Evolutionary conservation across 2,113 vertebrate genomes (phyloP), one percentile per base, ranked within the genome.

Genomic region (Tautogolabrus adspersus): DNA sequence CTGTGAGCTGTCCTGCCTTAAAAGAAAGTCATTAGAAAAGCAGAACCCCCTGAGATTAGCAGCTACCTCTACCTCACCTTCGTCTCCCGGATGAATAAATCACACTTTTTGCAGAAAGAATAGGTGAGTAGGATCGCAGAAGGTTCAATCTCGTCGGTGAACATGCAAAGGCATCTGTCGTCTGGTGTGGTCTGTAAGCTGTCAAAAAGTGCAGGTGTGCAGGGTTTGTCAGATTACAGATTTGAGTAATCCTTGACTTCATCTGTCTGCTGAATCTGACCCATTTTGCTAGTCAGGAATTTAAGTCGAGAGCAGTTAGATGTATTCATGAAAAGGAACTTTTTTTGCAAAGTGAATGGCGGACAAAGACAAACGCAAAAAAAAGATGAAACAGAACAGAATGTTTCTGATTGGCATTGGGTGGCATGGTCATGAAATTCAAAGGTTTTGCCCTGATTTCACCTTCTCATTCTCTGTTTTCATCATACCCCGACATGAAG

Each of bases 21-120:
- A 65, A 86, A 85, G 85, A 86, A 85, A 87, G 76, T 84, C 77
- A 88, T 87, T 84, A 88, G 72, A 63, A 81, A 77, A 71, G 66
- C 77, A 78, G 56, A 66, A 83, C 30, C 68, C 78, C 75, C 15
- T 0, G 77, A 67, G 72, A 81, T 60, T 57, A 56, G 68, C 76
- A 7, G 38, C 81, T 54, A 79, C 82, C 82, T 82, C 58, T 5
- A 38, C 66, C 81, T 63, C 75, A 80, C 71, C 79, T 75, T 19
- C 13, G 54, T 61, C 58, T 64, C 11, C 57, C 1, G 9, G 30
- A 75, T 87, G 66, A 90, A 89, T 83, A 84, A 72, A 89, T 92
- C 57, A 90, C 38, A 72, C n/a, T 19, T 79, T 81, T n/a, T 69
- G 37, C 42, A 30, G 61, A 46, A 66, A 49, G 60, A 72, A 54